Evolutionary conservation across 2,888 invertebrate genomes (phyloP), one percentile per base, ranked within the genome.

Genomic region (Lochmaea crataegi): DNA sequence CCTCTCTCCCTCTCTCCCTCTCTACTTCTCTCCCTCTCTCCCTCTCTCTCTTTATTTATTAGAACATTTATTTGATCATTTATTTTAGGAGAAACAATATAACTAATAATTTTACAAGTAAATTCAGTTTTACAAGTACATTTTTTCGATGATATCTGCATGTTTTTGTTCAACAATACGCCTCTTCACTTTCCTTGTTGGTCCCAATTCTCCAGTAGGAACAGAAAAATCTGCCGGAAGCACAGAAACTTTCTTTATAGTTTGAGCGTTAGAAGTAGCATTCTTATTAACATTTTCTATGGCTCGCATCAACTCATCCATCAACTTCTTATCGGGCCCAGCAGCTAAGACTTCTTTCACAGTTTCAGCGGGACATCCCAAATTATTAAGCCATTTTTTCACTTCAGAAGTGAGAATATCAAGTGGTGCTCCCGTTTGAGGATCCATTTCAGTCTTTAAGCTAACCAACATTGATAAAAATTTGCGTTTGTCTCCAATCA

Each of bases 401-500:
- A 93, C 90, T 71, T 91, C 90, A 12, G 88, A 84, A 3, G 91
- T 90, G 56, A 97, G 87, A 38, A 90, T 89, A 82, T 96, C 94
- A 45, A 90, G 83, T 0, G 96, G 93, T 69, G 90, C 92, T 26
- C 92, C 92, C 2, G 92, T 93, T 2, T 94, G 92, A 7, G 87
- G 79, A 82, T 95, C 90, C 76, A 94, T 89, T 86, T 94, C 94
- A 80, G 94, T 92, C 93, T 95, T 96, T n/a, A 97, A 88, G 1
- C 96, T 94, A 72, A 97, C 87, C 72, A 97, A 88, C 77, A 96
- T 89, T 2, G 95, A 91, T 70, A 97, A 90, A 88, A 94, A 97
- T 88, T 97, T 97, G 79, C 92, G 91, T 83, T 91, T 90, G 86
- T 97, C 97, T 2, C 97, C 97, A 77, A 97, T 90, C 48, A 97